Conservation (phyloP, 2,113 vertebrate genomes). For the Ptychochromis oligacanthus region DNA sequence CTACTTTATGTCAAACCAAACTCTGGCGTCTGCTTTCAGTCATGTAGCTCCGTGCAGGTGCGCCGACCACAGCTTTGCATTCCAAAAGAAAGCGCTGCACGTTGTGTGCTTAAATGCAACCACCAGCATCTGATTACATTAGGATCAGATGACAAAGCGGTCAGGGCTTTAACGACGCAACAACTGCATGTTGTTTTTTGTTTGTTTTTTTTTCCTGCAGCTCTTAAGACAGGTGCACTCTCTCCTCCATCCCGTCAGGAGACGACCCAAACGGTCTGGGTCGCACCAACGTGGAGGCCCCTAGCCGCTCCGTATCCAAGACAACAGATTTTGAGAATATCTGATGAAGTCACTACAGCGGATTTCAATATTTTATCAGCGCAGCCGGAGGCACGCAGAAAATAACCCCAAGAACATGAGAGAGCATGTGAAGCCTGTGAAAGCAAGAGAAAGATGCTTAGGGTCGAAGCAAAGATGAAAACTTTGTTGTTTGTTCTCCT, state of each 20-base stretch:
- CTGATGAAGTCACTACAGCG: slow-evolving; percentile 57
- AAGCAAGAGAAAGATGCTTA: neutral
- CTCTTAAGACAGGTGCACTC: slow-evolving; percentile 17
- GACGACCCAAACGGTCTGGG: slow-evolving; percentile 6
- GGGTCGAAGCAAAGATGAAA: slow-evolving; percentile 24
- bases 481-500: slow-evolving; percentile 5
- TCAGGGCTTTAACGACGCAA: neutral
- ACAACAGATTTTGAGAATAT: slow-evolving; percentile 71
- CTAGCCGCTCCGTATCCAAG: slow-evolving; percentile 54
- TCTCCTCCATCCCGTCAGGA: neutral
- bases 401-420: slow-evolving; percentile 38
- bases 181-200: neutral
- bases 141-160: neutral
- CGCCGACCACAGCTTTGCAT: slow-evolving; percentile 18
- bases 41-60: neutral
- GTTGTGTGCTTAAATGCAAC: slow-evolving; percentile 1
- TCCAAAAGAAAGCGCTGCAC: neutral
- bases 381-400: slow-evolving; percentile 34
- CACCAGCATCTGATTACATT: slow-evolving; percentile 9
- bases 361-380: slow-evolving; percentile 74
- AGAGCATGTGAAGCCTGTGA: slow-evolving; percentile 1
- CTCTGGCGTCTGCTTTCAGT: slow-evolving; percentile 20
- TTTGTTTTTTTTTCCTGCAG: too few species aligned
- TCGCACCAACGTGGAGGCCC: neutral
- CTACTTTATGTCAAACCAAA: neutral